Percentiles rank a stretch among this genome's conserved stretches.
phyloP scores from a whole-genome alignment of 2,888 invertebrate species.

The Axea sp. region DNA sequence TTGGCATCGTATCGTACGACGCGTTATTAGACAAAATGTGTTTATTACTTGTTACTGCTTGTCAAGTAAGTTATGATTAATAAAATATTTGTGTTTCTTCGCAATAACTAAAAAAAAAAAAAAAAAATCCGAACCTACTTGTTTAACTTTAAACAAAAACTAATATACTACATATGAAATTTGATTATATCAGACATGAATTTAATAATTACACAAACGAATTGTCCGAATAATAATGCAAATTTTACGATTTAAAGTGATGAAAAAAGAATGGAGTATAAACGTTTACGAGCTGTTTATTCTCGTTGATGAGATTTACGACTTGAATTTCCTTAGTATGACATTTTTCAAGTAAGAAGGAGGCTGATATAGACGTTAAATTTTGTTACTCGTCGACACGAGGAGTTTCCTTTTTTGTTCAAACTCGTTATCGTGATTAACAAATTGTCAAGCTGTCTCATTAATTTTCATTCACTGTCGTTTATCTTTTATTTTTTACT shows the following conservation, averaged over 20 bases:
- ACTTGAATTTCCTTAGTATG: conserved; percentile 22
- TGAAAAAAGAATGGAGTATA: conserved; percentile 1
- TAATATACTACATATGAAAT: conserved; percentile 29
- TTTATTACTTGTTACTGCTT: conserved; percentile 32
- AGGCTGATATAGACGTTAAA: conserved; percentile 47
- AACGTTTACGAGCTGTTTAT: conserved; percentile 36
- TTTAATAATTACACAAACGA: conserved; percentile 11
- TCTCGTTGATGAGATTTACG: conserved; percentile 10
- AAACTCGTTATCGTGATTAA: conserved; percentile 40
- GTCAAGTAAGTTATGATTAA: conserved; percentile 31
- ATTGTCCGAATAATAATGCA: conserved; percentile 19
- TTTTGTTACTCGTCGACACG: conserved; percentile 29
- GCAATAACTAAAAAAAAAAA: no score
- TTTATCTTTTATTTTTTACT: conserved; percentile 30
- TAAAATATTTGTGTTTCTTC: conserved; percentile 18
- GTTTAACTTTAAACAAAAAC: no score
- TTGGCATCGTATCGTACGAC: conserved; percentile 6
- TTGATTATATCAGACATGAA: conserved; percentile 9
- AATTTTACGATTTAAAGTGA: conserved; percentile 13
- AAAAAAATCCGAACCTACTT: conserved; percentile 20
- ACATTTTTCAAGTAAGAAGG: conserved; percentile 37
- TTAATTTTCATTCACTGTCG: conserved; percentile 34
- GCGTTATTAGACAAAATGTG: conserved; percentile 17
- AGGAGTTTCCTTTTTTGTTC: conserved; percentile 28
- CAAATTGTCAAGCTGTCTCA: conserved; percentile 43